A percentile compares a stretch with the other conserved stretches of the same genome.
phyloP scores from a whole-genome alignment of 2,797 vertebrate species.

The Mallotus villosus region DNA sequence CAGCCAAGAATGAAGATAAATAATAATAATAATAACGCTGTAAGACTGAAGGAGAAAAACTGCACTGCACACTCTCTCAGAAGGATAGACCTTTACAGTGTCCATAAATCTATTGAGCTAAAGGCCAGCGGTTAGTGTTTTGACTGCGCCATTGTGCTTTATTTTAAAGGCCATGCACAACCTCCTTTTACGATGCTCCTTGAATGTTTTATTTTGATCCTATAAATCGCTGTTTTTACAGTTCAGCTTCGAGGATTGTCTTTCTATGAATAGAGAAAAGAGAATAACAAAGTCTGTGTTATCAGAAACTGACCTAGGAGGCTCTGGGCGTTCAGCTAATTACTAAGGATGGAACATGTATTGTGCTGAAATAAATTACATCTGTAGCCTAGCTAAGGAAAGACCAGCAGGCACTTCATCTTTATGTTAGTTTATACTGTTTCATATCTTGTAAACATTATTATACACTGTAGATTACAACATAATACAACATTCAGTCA shows the following conservation, averaged over 20 bases:
- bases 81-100: conserved; percentile 34
- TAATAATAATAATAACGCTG: conserved; percentile 12
- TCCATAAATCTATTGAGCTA: conserved; percentile 54
- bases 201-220: conserved; percentile 46
- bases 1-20: conserved; percentile 41
- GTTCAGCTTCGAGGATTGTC: conserved; percentile 44
- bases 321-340: conserved; percentile 53
- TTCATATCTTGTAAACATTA: conserved; percentile 37
- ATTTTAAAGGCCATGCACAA: conserved; percentile 52
- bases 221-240: conserved; percentile 62
- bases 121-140: conserved; percentile 43
- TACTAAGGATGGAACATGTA: conserved; percentile 53
- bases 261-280: conserved; percentile 43
- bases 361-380: conserved; percentile 40
- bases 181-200: conserved; percentile 45
- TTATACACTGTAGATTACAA: conserved; percentile 23
- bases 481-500: conserved; percentile 20
- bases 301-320: conserved; percentile 53
- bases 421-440: conserved; percentile 22
- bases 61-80: conserved; percentile 36
- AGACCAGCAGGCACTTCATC: conserved; percentile 32
- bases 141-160: conserved; percentile 52
- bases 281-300: conserved; percentile 57
- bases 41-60: conserved; percentile 38
- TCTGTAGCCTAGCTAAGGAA: conserved; percentile 36